Conservation (phyloP, 2,888 invertebrate genomes). For the Coleophora flavipennella region DNA sequence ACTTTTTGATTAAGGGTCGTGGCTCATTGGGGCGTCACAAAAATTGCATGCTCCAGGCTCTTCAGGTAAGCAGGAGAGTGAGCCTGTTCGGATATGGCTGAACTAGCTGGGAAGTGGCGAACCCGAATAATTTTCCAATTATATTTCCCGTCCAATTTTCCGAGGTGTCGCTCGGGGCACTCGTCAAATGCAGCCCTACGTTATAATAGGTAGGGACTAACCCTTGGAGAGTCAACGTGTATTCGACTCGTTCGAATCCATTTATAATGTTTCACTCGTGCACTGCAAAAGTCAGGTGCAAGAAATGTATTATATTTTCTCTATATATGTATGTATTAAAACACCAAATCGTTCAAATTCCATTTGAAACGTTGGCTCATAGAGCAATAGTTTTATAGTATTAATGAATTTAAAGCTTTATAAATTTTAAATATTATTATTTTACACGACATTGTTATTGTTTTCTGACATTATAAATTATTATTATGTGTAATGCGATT, state of each 20-base stretch:
- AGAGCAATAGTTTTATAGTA: too few species aligned
- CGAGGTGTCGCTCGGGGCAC: conserved; percentile 68
- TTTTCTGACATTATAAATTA: too few species aligned
- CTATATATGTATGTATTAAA: too few species aligned
- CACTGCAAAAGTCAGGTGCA: conserved; percentile 38
- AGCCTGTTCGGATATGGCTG: conserved; percentile 15
- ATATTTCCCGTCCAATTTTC: conserved; percentile 72
- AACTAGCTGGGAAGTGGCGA: conserved; percentile 42
- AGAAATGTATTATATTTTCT: conserved; percentile 19
- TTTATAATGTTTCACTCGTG: conserved; percentile 24
- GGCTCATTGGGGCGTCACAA: conserved; percentile 17
- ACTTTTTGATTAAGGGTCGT: conserved; percentile 15
- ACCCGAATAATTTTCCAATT: conserved; percentile 72
- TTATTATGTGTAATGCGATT: too few species aligned
- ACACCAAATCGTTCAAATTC: too few species aligned
- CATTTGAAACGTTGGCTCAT: too few species aligned
- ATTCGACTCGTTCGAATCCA: conserved; percentile 16
- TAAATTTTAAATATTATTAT: too few species aligned
- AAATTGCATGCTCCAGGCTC: conserved; percentile 21
- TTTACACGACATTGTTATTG: too few species aligned
- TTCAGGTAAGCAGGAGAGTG: not conserved
- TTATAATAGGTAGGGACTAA: conserved; percentile 21
- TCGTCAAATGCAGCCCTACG: conserved; percentile 64
- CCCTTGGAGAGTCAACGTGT: conserved; percentile 10
- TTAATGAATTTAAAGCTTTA: too few species aligned